Evolutionary conservation across 2,797 vertebrate genomes (phyloP).

Genomic region (Picus viridis): DNA sequence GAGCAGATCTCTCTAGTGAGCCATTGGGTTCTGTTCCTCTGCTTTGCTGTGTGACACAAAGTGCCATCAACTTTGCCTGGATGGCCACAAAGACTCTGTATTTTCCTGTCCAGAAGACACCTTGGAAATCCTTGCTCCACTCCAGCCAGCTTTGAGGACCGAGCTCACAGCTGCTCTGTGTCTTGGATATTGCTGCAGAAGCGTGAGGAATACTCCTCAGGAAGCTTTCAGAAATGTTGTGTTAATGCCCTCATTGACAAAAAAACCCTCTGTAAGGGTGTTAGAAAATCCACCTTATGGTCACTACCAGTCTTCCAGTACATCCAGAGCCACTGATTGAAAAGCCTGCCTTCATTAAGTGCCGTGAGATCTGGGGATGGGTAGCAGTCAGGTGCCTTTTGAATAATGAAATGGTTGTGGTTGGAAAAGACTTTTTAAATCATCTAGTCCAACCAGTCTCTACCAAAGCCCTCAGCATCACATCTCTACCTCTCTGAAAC

Average conservation of each 20-base stretch:
- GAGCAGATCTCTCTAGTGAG: neutral
- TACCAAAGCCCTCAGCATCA: too few species aligned
- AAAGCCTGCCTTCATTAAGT: neutral
- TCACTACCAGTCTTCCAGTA: neutral
- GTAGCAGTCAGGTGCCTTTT: conserved; percentile 25
- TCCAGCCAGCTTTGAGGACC: neutral
- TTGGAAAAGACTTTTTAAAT: too few species aligned
- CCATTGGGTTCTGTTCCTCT: neutral
- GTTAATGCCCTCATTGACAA: neutral
- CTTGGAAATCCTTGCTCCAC: neutral
- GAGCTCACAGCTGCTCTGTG: neutral
- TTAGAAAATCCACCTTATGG: neutral
- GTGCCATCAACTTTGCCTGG: neutral
- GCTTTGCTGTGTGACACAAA: neutral
- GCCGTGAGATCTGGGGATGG: neutral
- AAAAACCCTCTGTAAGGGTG: neutral
- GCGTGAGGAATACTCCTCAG: neutral
- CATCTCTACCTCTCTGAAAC: too few species aligned
- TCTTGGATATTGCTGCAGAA: neutral
- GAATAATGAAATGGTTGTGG: too few species aligned
- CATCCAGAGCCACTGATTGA: neutral
- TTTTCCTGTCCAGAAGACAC: neutral
- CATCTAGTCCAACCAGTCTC: too few species aligned
- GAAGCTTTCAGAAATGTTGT: neutral
- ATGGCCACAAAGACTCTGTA: neutral